A percentile compares a stretch with the other conserved stretches of the same genome.
phyloP scores from a whole-genome alignment of 2,888 invertebrate species.

The Phalera bucephala region DNA sequence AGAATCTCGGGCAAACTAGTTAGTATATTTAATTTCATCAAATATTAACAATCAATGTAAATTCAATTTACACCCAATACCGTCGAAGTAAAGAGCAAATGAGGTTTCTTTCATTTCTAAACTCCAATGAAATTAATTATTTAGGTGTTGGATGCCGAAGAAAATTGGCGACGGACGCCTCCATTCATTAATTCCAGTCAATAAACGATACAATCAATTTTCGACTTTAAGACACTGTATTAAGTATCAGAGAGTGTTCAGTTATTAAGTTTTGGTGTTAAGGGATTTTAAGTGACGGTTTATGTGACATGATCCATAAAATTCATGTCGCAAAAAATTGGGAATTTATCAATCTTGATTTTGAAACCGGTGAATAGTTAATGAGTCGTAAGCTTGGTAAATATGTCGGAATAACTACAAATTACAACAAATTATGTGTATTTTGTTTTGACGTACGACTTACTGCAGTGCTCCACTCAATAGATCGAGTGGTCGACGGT shows the following conservation, averaged over 20 bases:
- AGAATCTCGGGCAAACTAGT: too few relatives aligned
- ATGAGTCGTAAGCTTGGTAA: conserved; percentile 5
- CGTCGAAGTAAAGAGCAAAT: conserved; percentile 41
- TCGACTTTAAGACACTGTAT: too few relatives aligned
- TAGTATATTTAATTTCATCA: too few relatives aligned
- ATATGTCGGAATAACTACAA: too few relatives aligned
- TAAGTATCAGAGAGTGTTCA: too few relatives aligned
- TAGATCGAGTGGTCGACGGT: too few relatives aligned
- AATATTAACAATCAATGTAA: conserved; percentile 22
- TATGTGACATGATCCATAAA: conserved; percentile 14
- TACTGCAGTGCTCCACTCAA: too few relatives aligned
- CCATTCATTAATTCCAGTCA: conserved; percentile 35
- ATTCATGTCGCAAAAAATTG: conserved; percentile 15
- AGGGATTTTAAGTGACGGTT: conserved; percentile 18
- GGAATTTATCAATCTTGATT: conserved; percentile 10
- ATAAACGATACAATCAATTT: too few relatives aligned
- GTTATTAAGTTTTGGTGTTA: conserved; percentile 22
- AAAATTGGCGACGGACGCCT: conserved; percentile 35
- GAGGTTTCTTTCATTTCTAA: conserved; percentile 39
- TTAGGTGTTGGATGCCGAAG: conserved; percentile 40
- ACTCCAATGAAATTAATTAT: conserved; percentile 50
- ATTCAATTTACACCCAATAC: conserved; percentile 23
- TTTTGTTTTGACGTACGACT: too few relatives aligned
- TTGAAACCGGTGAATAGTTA: conserved; percentile 7
- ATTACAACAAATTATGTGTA: too few relatives aligned